Base-by-base conservation (phyloP, 2,888 invertebrate species). In the Drosophila histrio region DNA sequence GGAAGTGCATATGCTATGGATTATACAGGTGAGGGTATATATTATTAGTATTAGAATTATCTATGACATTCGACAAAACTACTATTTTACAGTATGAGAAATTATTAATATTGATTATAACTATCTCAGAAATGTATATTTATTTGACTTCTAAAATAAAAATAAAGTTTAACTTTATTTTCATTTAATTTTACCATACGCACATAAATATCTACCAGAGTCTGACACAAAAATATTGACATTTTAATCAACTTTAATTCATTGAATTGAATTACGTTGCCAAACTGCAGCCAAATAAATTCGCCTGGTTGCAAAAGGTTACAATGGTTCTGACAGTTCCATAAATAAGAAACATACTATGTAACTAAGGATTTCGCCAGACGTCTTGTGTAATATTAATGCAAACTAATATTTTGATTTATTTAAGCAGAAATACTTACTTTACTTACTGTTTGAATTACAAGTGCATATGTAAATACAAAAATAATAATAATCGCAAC, bases 371-470 rank as follows among this genome's bases (percentile, higher is more conserved):
- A 32, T 32, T 36, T 36, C 9, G 36, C 36, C n/a, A 38, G n/a
- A 39, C 19, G 9, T 7, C 11, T 8, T 11, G 2, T 34, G 17
- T 19, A 5, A 19, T 19, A 26, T 24, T 8, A 8, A n/a, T n/a
- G 19, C 36, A 13, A 50, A 26, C 26, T 26, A 50, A 38, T 50
- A 26, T 19, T 26, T 50, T 17, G 38, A 38, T 50, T 38, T 26
- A 17, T 36, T 50, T 50, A 8, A 4, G n/a, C 15, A 15, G 22
- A 2, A 19, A 3, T 44, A 9, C 24, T 22, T 19, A 5, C 4
- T 19, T n/a, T 9, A 17, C 15, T 4, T 15, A 15, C 15, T 26
- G 9, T n/a, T n/a, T 19, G 36, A 19, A 11, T 11, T 2, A 2
- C 36, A 9, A 15, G 9, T 8, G 8, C 7, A 5, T 5, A 9